Evolutionary conservation across 1,140 invertebrate species (phyloP).

Genomic region (Zaprionus lachaisei): DNA sequence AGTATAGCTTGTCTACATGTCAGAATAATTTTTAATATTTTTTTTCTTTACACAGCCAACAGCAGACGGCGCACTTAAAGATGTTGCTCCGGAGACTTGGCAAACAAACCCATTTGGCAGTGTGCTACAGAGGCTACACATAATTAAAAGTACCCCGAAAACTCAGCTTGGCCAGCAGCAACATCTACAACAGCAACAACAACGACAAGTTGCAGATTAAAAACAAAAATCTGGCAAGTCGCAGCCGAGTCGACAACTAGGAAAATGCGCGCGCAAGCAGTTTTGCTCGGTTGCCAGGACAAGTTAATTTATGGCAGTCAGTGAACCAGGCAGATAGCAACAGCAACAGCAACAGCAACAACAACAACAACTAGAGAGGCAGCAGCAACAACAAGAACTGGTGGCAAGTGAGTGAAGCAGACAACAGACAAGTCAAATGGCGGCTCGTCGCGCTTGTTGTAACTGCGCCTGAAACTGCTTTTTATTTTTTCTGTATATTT

Average conservation of each 20-base stretch:
- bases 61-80: conserved; percentile 2
- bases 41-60: not conserved
- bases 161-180: conserved; percentile 19
- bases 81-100: conserved; percentile 1
- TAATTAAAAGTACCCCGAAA: conserved; percentile 48
- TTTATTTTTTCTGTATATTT: conserved; percentile 12
- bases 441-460: conserved; percentile 45
- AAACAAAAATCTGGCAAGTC: conserved; percentile 56
- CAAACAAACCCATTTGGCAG: conserved; percentile 30
- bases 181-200: conserved; percentile 10
- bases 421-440: conserved; percentile 42
- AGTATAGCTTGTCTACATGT: not conserved
- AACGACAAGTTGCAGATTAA: conserved; percentile 44
- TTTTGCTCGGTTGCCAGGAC: conserved; percentile 60
- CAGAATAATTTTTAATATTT: not conserved
- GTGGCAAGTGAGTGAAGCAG: conserved; percentile 39
- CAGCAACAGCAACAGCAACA: conserved; percentile 30
- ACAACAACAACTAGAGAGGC: conserved; percentile 19
- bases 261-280: conserved; percentile 46
- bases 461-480: conserved; percentile 33
- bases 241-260: conserved; percentile 40
- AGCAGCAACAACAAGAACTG: conserved; percentile 14
- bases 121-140: conserved; percentile 21
- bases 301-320: conserved; percentile 84
- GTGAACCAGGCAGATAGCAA: conserved; percentile 74